These are phyloP conservation scores for Coluber constrictor DNA, from an alignment of 2,797 vertebrate genomes.

Conservation along the genomic window DNA sequence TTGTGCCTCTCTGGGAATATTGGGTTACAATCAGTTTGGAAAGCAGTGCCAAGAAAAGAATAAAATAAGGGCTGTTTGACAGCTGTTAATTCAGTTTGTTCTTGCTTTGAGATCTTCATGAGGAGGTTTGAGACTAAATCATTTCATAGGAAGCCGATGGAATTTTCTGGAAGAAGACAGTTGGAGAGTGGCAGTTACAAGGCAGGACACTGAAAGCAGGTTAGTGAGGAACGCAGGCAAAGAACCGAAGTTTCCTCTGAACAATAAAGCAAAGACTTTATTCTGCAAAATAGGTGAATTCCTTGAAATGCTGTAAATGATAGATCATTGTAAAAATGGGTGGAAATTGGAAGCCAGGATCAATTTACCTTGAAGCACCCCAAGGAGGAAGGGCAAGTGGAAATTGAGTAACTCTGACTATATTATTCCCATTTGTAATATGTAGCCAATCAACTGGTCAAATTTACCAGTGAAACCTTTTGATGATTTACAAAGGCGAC, in stretches of 20 bases:
- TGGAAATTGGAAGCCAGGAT: background rate
- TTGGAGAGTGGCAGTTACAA: background rate
- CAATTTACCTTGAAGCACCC: background rate
- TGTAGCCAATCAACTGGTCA: background rate
- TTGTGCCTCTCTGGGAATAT: background rate
- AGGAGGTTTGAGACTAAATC: background rate
- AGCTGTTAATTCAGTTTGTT: no score
- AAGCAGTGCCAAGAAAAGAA: background rate
- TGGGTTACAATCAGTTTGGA: background rate
- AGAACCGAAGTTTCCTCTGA: background rate
- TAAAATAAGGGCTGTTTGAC: background rate
- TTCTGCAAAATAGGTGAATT: background rate
- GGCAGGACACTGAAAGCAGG: background rate
- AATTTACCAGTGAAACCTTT: background rate
- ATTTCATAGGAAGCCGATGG: background rate
- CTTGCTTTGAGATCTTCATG: background rate
- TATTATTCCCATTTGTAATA: background rate
- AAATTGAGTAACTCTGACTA: background rate
- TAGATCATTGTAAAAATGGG: background rate
- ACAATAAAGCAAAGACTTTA: background rate
- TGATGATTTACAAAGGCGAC: background rate
- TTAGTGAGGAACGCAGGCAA: background rate
- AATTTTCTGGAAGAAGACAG: conserved; percentile 5
- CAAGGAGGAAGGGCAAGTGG: background rate
- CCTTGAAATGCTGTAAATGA: background rate